phyloP scores from a whole-genome alignment of 2,888 invertebrate species.

The Meandrusa payeni region DNA sequence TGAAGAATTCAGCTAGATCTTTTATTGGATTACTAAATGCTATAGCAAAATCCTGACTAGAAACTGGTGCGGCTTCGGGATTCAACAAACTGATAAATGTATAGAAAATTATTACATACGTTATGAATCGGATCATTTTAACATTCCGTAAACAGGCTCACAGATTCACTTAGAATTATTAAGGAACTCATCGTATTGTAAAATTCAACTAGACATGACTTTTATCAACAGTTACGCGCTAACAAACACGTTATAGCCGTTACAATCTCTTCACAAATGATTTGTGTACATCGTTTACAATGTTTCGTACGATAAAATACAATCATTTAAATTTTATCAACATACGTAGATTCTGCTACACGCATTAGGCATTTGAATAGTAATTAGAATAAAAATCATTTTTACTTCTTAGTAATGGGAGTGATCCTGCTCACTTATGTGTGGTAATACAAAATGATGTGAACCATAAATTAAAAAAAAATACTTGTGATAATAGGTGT shows the following conservation, averaged over 20 bases:
- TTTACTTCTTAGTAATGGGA: too few relatives aligned
- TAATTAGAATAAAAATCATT: too few relatives aligned
- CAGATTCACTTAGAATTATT: slow-evolving; percentile 30
- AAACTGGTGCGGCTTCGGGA: slow-evolving; percentile 42
- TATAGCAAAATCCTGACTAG: slow-evolving; percentile 46
- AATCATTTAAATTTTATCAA: slow-evolving; percentile 5
- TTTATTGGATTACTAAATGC: slow-evolving; percentile 62
- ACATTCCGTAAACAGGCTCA: slow-evolving; percentile 39
- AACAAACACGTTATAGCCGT: slow-evolving; percentile 24
- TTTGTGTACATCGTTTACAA: slow-evolving; percentile 7
- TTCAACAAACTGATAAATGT: slow-evolving; percentile 47
- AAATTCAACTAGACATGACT: slow-evolving; percentile 2
- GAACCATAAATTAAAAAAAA: too few relatives aligned
- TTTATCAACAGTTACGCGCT: slow-evolving; percentile 28
- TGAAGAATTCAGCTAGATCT: slow-evolving; percentile 44
- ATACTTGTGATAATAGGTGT: too few relatives aligned
- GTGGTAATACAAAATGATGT: too few relatives aligned
- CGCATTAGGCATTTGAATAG: not conserved
- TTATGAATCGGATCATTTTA: slow-evolving; percentile 61
- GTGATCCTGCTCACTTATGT: too few relatives aligned
- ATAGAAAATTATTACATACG: slow-evolving; percentile 33
- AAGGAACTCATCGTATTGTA: slow-evolving; percentile 4
- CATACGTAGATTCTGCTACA: not conserved
- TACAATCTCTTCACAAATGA: slow-evolving; percentile 20
- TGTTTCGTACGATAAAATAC: not conserved